Evolutionary conservation across 2,797 vertebrate genomes (phyloP).

Genomic region (Anguilla anguilla): DNA sequence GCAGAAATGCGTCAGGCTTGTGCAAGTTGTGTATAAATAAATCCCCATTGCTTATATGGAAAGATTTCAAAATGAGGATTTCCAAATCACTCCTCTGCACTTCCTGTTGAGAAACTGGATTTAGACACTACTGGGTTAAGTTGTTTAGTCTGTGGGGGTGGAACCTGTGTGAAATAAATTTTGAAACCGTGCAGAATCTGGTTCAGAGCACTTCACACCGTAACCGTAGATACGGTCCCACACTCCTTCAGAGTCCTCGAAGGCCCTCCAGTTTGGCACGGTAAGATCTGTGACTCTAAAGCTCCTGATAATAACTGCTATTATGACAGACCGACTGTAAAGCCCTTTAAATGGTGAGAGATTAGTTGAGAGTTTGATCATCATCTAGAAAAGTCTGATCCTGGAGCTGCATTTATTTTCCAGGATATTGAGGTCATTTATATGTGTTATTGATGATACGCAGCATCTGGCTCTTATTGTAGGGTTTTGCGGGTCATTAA

Average conservation of each 20-base stretch:
- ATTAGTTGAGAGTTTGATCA: not conserved
- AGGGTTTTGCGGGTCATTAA: not conserved
- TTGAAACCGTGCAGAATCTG: not conserved
- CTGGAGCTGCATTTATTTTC: not conserved
- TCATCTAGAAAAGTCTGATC: not conserved
- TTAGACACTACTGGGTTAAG: not conserved
- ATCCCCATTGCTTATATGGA: not conserved
- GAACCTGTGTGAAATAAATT: not conserved
- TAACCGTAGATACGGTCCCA: not conserved
- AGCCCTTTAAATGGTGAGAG: not conserved
- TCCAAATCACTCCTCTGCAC: not conserved
- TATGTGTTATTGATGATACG: not conserved
- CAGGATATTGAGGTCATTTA: not conserved
- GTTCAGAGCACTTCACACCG: not conserved
- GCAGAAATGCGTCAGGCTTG: not conserved
- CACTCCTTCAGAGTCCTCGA: not conserved
- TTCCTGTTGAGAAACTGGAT: not conserved
- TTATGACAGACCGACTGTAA: not conserved
- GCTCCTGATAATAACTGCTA: not conserved
- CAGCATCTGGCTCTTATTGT: not conserved
- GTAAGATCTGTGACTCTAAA: not conserved
- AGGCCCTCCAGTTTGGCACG: not conserved
- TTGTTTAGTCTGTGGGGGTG: not conserved
- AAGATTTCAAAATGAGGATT: slow-evolving; percentile 17
- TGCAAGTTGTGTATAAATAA: not conserved